These are phyloP conservation scores for Gavialis gangeticus DNA, from an alignment of 2,113 vertebrate species.

Conservation along the genomic window DNA sequence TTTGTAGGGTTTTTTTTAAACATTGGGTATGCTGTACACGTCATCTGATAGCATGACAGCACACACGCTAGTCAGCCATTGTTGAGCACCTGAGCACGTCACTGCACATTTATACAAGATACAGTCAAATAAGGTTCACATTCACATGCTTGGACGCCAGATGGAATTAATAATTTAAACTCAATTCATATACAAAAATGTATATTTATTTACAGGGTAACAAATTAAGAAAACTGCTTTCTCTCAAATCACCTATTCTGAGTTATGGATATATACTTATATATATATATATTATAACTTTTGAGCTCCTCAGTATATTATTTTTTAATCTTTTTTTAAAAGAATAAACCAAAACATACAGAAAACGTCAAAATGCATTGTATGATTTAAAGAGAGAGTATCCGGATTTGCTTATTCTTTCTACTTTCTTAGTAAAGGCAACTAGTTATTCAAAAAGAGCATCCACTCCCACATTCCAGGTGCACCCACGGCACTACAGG, in stretches of 20 bases:
- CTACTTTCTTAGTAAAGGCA: slow-evolving; percentile 67
- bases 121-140: slow-evolving; percentile 85
- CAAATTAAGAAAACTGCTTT: slow-evolving; percentile 87
- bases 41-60: slow-evolving; percentile 84
- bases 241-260: slow-evolving; percentile 79
- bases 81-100: slow-evolving; percentile 86
- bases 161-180: slow-evolving; percentile 85
- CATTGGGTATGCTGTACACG: slow-evolving; percentile 78
- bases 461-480: slow-evolving; percentile 13
- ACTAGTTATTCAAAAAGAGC: slow-evolving; percentile 61
- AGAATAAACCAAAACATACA: slow-evolving; percentile 67
- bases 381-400: slow-evolving; percentile 81
- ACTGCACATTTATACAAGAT: slow-evolving; percentile 87
- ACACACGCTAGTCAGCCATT: slow-evolving; percentile 82
- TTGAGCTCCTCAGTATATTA: slow-evolving; percentile 67
- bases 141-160: slow-evolving; percentile 92
- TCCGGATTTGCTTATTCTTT: slow-evolving; percentile 66
- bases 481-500: slow-evolving; percentile 20
- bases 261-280: slow-evolving; percentile 75
- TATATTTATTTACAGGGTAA: slow-evolving; percentile 92
- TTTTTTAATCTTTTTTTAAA: slow-evolving; percentile 38
- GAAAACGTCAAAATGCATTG: slow-evolving; percentile 70
- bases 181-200: slow-evolving; percentile 87
- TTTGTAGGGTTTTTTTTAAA: slow-evolving; percentile 69
- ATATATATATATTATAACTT: slow-evolving; percentile 71